Evolutionary conservation across 2,888 invertebrate genomes (phyloP).

Genomic region (Eristalis arbustorum): DNA sequence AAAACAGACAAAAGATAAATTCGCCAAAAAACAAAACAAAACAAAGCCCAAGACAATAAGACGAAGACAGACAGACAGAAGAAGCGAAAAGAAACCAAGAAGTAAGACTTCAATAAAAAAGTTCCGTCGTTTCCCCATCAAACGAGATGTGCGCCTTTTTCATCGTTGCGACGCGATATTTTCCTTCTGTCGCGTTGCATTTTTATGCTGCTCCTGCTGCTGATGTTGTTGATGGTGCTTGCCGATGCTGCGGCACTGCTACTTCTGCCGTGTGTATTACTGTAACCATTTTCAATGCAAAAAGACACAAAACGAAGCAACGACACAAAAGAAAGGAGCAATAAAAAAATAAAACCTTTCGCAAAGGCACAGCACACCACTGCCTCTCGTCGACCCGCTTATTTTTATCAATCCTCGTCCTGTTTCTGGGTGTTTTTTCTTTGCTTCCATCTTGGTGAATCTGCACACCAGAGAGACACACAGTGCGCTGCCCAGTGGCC

Average conservation of each 20-base stretch:
- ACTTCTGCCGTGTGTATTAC: constrained; percentile 50
- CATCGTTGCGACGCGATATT: constrained; percentile 62
- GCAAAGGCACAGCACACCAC: constrained; percentile 31
- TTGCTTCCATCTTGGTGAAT: not conserved
- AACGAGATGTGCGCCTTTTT: constrained; percentile 65
- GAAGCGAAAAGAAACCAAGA: constrained; percentile 10
- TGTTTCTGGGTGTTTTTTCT: not conserved
- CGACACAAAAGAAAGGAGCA: constrained; percentile 11
- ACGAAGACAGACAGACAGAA: constrained; percentile 12
- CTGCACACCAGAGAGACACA: not conserved
- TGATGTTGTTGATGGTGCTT: not conserved
- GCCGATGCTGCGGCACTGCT: not conserved
- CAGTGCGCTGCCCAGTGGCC: constrained; percentile 52
- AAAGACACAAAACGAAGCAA: not conserved
- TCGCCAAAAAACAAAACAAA: constrained; percentile 46
- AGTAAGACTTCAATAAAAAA: constrained; percentile 56
- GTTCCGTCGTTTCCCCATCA: constrained; percentile 65
- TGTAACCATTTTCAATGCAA: constrained; percentile 45
- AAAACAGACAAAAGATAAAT: constrained; percentile 44
- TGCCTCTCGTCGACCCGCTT: constrained; percentile 4
- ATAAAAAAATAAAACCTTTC: constrained; percentile 23
- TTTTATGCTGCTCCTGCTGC: constrained; percentile 11
- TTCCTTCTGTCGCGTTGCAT: constrained; percentile 57
- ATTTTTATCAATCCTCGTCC: constrained; percentile 51
- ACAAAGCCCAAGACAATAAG: constrained; percentile 17